A percentile compares a stretch with the other conserved stretches of the same genome.
Evolutionary conservation across 1,140 invertebrate genomes (phyloP).

Genomic region (Diorhabda carinulata): DNA sequence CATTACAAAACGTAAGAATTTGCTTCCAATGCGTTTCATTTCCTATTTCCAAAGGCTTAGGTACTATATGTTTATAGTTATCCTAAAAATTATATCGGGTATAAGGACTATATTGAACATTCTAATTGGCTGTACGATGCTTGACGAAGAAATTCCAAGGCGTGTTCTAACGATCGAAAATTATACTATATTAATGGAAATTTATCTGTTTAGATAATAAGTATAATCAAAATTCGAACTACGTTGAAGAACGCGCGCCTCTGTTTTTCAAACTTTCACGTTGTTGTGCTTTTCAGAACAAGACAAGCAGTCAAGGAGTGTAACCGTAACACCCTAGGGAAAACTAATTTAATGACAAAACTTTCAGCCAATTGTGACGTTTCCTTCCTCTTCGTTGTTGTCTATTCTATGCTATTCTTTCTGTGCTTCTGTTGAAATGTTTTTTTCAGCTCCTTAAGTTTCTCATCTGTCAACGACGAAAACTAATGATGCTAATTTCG

Average conservation of each 20-base stretch:
- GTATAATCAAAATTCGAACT: neutral
- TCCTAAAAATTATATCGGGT: too few relatives aligned
- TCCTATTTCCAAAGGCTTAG: too few relatives aligned
- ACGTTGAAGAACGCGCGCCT: neutral
- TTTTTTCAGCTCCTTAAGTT: constrained; percentile 16
- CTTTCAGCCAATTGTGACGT: constrained; percentile 15
- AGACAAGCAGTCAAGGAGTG: constrained; percentile 1
- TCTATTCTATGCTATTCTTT: constrained; percentile 2
- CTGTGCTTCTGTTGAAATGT: neutral
- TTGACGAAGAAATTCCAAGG: too few relatives aligned
- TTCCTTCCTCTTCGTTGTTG: constrained; percentile 5
- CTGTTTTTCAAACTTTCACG: neutral
- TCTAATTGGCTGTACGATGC: too few relatives aligned
- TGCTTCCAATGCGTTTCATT: too few relatives aligned
- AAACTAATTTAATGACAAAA: constrained; percentile 15
- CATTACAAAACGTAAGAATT: too few relatives aligned
- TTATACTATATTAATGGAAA: too few relatives aligned
- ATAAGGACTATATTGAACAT: too few relatives aligned
- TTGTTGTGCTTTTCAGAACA: constrained; percentile 4
- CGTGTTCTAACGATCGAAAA: too few relatives aligned
- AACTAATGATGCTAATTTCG: constrained; percentile 17
- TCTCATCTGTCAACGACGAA: constrained; percentile 9
- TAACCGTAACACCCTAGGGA: constrained; percentile 11
- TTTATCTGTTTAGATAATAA: too few relatives aligned
- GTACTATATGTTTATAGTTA: too few relatives aligned